A percentile compares a stretch with the other conserved stretches of the same genome.
Conservation (phyloP, 2,113 vertebrate species). For the Dolichotis patagonum region DNA sequence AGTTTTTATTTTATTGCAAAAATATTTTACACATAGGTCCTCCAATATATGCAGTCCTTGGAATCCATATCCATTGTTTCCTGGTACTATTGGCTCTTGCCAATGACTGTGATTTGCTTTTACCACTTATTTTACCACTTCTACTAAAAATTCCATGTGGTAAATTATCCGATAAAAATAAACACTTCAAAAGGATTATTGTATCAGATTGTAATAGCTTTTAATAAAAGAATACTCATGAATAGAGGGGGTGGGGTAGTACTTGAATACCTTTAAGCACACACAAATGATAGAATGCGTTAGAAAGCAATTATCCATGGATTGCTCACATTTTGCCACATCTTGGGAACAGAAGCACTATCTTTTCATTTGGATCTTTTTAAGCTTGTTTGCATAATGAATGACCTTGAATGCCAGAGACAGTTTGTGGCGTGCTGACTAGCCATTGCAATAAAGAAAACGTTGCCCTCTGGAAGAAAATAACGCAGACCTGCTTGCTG, state of each 20-base stretch:
- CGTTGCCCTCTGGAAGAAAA: not conserved
- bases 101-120: not conserved
- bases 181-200: not conserved
- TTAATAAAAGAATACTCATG: not conserved
- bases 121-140: not conserved
- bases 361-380: not conserved
- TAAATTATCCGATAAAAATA: constrained; percentile 6
- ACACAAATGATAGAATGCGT: not conserved
- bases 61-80: not conserved
- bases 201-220: not conserved
- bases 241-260: not conserved
- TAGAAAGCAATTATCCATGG: not conserved
- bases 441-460: not conserved
- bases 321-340: not conserved
- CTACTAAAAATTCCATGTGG: not conserved
- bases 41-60: not conserved
- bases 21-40: not conserved
- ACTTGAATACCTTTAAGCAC: not conserved
- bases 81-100: not conserved
- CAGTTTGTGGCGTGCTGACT: not conserved
- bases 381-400: not conserved
- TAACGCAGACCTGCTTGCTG: not conserved
- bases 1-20: not conserved
- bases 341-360: not conserved
- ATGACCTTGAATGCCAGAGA: not conserved